Percentiles rank a stretch among this genome's conserved stretches.
Evolutionary conservation across 2,888 invertebrate genomes (phyloP).

Genomic region (Mythimna lalbum): DNA sequence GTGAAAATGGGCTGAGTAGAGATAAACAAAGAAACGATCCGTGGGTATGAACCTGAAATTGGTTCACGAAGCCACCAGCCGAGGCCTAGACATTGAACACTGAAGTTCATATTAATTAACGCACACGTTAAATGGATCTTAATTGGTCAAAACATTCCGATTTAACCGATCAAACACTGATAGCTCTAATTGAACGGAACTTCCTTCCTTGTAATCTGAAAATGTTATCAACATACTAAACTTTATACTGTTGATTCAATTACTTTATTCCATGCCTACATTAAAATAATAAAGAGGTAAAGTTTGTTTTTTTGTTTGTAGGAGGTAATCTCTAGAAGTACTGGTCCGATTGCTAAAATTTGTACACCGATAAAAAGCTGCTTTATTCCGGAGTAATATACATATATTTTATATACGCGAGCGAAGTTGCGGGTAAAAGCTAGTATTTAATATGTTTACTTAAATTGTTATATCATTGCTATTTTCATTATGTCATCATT

Average conservation of each 20-base stretch:
- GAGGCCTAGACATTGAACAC: slow-evolving; percentile 65
- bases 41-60: not conserved
- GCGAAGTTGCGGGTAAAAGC: too few relatives aligned
- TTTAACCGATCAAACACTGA: slow-evolving; percentile 44
- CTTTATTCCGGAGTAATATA: too few relatives aligned
- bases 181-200: slow-evolving; percentile 59
- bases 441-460: too few relatives aligned
- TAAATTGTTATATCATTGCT: not conserved
- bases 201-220: slow-evolving; percentile 49
- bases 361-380: too few relatives aligned
- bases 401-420: too few relatives aligned
- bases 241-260: not conserved
- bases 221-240: not conserved
- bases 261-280: not conserved
- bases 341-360: too few relatives aligned
- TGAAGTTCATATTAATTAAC: slow-evolving; percentile 67
- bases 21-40: not conserved
- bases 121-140: slow-evolving; percentile 37
- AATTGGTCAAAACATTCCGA: slow-evolving; percentile 60
- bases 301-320: too few relatives aligned
- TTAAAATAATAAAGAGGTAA: too few relatives aligned
- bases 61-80: slow-evolving; percentile 26
- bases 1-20: too few relatives aligned
- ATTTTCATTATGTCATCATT: not conserved
- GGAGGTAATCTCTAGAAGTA: too few relatives aligned